Base-by-base conservation (phyloP, 1,140 invertebrate genomes). In the Venustaconcha ellipsiformis region DNA sequence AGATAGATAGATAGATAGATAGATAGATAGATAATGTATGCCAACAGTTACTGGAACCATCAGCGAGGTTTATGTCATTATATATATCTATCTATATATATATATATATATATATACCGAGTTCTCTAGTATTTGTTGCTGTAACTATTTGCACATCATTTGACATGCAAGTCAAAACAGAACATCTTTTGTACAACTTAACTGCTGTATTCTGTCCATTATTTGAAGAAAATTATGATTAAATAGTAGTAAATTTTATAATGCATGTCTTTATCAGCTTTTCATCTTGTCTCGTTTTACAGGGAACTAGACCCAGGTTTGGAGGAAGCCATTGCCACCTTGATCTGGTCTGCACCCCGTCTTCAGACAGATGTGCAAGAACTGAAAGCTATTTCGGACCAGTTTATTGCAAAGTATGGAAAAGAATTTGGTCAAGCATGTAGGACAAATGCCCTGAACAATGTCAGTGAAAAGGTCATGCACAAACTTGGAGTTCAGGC, bases 271-370 rank as follows among this genome's bases (percentile, higher is more conserved):
- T 8, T n/a, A n/a, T 11, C 18, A 5, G 23, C 6, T 62, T 23
- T 62, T n/a, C 23, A 62, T n/a, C 23, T 8, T 70, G 23, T 70
- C 18, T 60, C 2, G n/a, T 37, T 57, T 74, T 68, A 13, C 74
- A 95, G 94, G 89, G 96, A 95, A 78, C 86, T 99, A 8, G 98
- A 99, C 88, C 96, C 97, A 78, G 97, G 97, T 8, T 91, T 99
- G 48, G 94, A 96, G 55, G 98, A 99, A 91, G 95, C 98, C 8
- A 96, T 99, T 80, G 97, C 97, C 5, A 98, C 94, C 83, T 91
- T 99, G 15, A 95, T 99, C 74, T 99, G 99, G 99, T 96, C 96
- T 8, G 95, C 97, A 63, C 97, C 98, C 2, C 92, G 97, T 58
- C 80, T 93, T 18, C 90, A 90, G 66, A 86, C 88, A 62, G 86